These are phyloP conservation scores for Nebria salina DNA, from an alignment of 2,888 invertebrate genomes.

Conservation along the genomic window DNA sequence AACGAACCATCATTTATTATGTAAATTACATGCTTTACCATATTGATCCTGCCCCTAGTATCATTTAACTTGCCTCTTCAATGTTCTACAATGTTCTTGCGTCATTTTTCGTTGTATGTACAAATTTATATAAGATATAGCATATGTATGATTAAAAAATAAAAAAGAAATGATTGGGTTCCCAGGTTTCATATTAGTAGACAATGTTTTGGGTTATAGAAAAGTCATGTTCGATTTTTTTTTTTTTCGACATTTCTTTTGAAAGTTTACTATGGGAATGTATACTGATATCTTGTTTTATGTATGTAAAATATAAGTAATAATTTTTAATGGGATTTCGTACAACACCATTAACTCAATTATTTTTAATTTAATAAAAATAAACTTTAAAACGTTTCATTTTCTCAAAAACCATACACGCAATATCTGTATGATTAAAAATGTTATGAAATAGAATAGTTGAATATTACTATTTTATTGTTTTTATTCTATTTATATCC, in stretches of 20 bases:
- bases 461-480: too few species aligned
- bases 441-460: too few species aligned
- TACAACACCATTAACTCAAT: neutral
- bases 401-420: too few species aligned
- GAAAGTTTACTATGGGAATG: neutral
- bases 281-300: neutral
- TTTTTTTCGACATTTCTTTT: neutral
- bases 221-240: neutral
- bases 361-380: too few species aligned
- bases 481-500: too few species aligned
- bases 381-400: too few species aligned
- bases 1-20: constrained; percentile 39
- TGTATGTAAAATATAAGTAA: neutral
- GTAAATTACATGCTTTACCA: constrained; percentile 39
- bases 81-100: neutral
- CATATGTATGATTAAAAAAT: neutral
- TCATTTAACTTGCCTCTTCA: constrained; percentile 1
- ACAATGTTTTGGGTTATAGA: neutral
- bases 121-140: neutral
- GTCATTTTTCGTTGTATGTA: neutral
- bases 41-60: constrained; percentile 29
- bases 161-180: neutral
- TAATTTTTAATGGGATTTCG: neutral
- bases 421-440: too few species aligned
- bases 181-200: neutral